Evolutionary conservation across 92 coral and sea anemone genomes (phyloP).

Genomic region (Phenganax stokvisi): DNA sequence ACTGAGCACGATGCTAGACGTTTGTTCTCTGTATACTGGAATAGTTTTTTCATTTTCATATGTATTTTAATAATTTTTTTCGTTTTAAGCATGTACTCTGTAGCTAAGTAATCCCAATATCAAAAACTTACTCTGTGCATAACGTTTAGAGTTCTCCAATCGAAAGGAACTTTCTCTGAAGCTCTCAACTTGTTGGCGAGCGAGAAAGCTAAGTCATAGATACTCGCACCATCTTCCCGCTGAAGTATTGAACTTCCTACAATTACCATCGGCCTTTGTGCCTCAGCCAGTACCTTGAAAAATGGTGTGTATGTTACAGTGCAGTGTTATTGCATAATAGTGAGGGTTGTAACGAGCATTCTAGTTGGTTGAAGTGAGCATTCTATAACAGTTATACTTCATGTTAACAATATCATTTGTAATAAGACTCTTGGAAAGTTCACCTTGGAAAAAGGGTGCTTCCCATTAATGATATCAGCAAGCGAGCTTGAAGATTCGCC

Average conservation of each 20-base stretch:
- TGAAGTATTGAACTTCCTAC: slow-evolving; percentile 87
- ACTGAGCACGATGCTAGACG: too few relatives aligned
- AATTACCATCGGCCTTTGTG: slow-evolving; percentile 77
- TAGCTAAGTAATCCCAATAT: too few relatives aligned
- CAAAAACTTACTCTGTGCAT: slow-evolving; percentile 71
- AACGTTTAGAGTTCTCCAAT: slow-evolving; percentile 95
- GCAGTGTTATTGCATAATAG: background rate
- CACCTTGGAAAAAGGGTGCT: slow-evolving; percentile 89
- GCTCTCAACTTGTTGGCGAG: slow-evolving; percentile 77
- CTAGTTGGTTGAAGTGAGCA: background rate
- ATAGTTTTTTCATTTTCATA: background rate
- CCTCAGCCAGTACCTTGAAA: slow-evolving; percentile 66
- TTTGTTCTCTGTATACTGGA: too few relatives aligned
- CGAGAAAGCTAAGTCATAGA: slow-evolving; percentile 62
- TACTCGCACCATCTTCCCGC: slow-evolving; percentile 65
- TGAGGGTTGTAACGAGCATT: background rate
- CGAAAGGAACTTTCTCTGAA: slow-evolving; percentile 57
- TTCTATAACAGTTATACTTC: background rate
- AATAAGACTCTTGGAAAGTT: background rate
- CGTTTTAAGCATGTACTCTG: too few relatives aligned
- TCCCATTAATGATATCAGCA: slow-evolving; percentile 67
- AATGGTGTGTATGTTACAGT: background rate
- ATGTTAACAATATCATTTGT: background rate
- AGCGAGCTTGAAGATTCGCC: slow-evolving; percentile 69
- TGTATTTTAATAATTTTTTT: too few relatives aligned